Conservation (phyloP, 2,797 vertebrate genomes). For the Artibeus jamaicensis region DNA sequence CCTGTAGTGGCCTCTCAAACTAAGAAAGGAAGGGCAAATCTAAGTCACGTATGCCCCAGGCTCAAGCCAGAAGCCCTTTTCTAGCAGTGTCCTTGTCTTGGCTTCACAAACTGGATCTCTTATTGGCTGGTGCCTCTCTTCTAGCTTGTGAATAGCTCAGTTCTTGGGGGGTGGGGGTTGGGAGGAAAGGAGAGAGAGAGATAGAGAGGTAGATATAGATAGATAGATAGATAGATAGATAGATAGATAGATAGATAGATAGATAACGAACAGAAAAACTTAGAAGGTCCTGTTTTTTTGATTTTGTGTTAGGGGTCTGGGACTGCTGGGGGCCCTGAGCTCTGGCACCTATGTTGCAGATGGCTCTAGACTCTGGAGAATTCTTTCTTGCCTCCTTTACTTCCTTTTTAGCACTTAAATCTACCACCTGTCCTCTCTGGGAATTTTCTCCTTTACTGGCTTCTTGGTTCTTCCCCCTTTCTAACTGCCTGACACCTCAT, state of each 20-base stretch:
- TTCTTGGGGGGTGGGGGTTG: background rate
- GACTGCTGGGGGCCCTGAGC: background rate
- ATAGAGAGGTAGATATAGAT: background rate
- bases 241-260: no score
- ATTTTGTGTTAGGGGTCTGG: background rate
- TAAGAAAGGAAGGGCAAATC: constrained; percentile 4
- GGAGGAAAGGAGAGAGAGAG: background rate
- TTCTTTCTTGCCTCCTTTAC: background rate
- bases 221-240: no score
- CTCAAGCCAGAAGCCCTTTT: background rate
- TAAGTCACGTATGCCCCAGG: background rate
- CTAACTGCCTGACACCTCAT: background rate
- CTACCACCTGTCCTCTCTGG: background rate
- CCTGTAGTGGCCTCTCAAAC: background rate
- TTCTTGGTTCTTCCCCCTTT: constrained; percentile 8
- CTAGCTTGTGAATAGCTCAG: background rate
- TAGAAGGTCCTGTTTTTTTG: background rate
- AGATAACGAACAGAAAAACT: background rate
- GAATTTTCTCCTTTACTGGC: background rate
- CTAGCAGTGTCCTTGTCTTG: background rate
- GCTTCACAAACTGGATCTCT: background rate
- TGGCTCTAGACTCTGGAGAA: background rate
- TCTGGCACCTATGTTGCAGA: background rate
- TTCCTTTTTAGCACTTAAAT: background rate
- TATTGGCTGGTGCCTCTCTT: background rate